Evolutionary conservation across 2,797 vertebrate species (phyloP), one percentile per base, ranked within the genome.

Genomic region (Phoeniculus purpureus): DNA sequence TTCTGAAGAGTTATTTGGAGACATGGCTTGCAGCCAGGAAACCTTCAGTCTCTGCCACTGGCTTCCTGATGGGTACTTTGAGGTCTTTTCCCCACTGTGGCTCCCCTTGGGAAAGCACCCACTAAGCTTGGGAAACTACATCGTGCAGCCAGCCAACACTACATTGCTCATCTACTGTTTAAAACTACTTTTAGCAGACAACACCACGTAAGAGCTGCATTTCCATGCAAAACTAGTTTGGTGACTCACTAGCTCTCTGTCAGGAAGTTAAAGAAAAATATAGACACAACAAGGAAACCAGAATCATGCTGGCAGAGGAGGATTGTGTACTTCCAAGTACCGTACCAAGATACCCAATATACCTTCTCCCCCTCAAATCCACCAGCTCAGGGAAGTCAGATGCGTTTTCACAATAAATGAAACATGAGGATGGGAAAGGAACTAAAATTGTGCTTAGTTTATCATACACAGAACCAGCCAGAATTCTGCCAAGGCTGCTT

Each of bases 401-500:
- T 2, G 7, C 15, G 13, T 59, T 73, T 83, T 60, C 51, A 86
- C 27, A 67, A 64, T n/a, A 84, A 90, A 60, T 12, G 17, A 79
- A 83, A 84, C 25, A 17, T 25, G 19, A 23, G 12, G 6, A 68
- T 26, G 20, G 26, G 34, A 91, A 73, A 0, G 0, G 27, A 87
- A 93, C 12, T 31, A 60, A 84, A 87, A 54, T 9, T 59, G 11
- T 45, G 4, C 64, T 70, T 26, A 43, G 19, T 17, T 52, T 81
- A 62, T 50, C 7, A 1, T 10, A 59, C 12, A 10, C 1, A 4
- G 29, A 81, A 73, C 0, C 0, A 78, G 59, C 3, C 12, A 52
- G 16, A 74, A 37, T 32, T 85, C 21, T 81, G 85, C 15, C 50
- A 77, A 61, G 7, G 13, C 18, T 48, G 3, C n/a, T 85, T 56